phyloP scores from a whole-genome alignment of 2,888 invertebrate species.

The Tryphoninae sp. region DNA sequence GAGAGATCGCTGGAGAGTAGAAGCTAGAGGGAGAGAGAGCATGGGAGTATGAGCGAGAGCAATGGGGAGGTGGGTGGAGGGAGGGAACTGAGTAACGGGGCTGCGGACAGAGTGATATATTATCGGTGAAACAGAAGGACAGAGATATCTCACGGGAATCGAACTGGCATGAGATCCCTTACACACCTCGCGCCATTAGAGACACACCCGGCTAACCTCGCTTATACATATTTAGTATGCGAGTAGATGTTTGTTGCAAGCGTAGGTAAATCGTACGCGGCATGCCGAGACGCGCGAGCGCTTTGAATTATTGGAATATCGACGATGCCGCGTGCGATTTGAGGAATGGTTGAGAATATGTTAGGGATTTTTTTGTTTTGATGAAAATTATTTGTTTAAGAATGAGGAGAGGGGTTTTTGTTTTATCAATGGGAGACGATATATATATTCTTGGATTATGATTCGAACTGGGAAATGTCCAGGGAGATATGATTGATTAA shows the following conservation, averaged over 20 bases:
- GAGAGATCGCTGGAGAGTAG: slow-evolving; percentile 19
- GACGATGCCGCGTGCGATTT: slow-evolving; percentile 67
- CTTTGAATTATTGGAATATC: slow-evolving; percentile 80
- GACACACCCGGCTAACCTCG: slow-evolving; percentile 60
- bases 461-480: neutral
- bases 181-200: slow-evolving; percentile 77
- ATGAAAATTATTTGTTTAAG: neutral
- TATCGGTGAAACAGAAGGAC: slow-evolving; percentile 77
- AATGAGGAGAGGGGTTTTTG: neutral
- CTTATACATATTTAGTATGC: slow-evolving; percentile 32
- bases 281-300: slow-evolving; percentile 68
- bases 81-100: slow-evolving; percentile 78
- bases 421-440: neutral
- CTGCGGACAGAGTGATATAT: slow-evolving; percentile 81
- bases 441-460: neutral
- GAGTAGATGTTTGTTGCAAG: slow-evolving; percentile 15
- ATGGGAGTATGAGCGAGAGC: neutral
- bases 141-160: slow-evolving; percentile 78
- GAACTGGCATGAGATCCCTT: slow-evolving; percentile 73
- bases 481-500: slow-evolving; percentile 37
- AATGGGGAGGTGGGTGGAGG: slow-evolving; percentile 6
- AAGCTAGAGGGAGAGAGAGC: neutral
- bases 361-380: neutral
- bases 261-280: slow-evolving; percentile 40
- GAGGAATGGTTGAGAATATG: slow-evolving; percentile 27